These are phyloP conservation scores for Tiliacea citrago DNA, from an alignment of 2,888 invertebrate species.

Conservation along the genomic window DNA sequence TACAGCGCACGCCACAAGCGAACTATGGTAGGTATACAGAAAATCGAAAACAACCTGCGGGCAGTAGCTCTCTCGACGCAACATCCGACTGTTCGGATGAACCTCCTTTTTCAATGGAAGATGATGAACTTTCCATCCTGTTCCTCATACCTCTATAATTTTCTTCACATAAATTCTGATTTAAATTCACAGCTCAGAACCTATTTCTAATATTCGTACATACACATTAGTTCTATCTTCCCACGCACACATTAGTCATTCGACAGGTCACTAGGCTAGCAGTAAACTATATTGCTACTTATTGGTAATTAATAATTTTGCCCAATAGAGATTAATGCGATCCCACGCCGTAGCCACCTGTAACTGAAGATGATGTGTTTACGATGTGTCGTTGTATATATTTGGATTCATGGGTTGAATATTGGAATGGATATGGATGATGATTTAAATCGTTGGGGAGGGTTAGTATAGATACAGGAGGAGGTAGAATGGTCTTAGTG, in stretches of 20 bases:
- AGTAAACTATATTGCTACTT: slow-evolving; percentile 50
- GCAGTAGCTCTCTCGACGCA: not conserved
- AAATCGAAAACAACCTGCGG: too few species aligned
- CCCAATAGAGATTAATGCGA: slow-evolving; percentile 54
- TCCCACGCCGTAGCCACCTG: slow-evolving; percentile 29
- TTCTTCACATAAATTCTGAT: not conserved
- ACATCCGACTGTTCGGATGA: not conserved
- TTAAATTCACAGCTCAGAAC: not conserved
- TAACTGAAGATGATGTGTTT: slow-evolving; percentile 40
- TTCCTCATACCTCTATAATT: not conserved
- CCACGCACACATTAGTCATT: slow-evolving; percentile 48
- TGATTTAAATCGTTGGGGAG: not conserved
- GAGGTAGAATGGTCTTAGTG: not conserved
- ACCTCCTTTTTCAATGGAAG: not conserved
- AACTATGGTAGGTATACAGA: too few species aligned
- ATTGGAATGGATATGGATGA: slow-evolving; percentile 11
- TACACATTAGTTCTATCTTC: slow-evolving; percentile 15
- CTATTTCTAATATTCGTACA: not conserved
- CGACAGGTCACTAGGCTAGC: slow-evolving; percentile 39
- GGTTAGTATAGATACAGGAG: not conserved
- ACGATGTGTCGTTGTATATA: slow-evolving; percentile 18
- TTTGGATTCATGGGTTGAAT: slow-evolving; percentile 7
- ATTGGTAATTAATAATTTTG: slow-evolving; percentile 53
- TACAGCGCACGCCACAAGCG: too few species aligned
- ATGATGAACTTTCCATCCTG: not conserved